These are phyloP conservation scores for Triplophysa bombifrons DNA, from an alignment of 2,797 vertebrate genomes.

Conservation along the genomic window DNA sequence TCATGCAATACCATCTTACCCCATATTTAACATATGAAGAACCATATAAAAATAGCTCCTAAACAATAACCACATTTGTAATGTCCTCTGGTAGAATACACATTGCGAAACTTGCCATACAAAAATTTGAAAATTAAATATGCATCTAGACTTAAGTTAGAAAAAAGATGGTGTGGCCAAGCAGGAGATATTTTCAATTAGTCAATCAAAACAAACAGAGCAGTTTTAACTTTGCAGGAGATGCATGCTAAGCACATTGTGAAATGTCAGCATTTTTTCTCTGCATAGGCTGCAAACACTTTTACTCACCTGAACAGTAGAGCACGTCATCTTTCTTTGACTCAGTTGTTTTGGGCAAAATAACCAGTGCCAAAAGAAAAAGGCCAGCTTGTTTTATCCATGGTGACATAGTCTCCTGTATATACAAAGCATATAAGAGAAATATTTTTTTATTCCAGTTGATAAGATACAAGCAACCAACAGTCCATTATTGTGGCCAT, in stretches of 20 bases:
- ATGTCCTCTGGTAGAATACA: background rate
- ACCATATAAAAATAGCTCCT: no score
- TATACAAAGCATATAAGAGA: conserved; percentile 22
- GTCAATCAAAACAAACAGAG: background rate
- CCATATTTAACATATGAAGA: no score
- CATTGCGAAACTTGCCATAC: background rate
- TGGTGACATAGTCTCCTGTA: conserved; percentile 63
- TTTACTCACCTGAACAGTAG: conserved; percentile 75
- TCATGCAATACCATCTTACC: no score
- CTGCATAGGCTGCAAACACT: background rate
- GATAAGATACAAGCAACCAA: background rate
- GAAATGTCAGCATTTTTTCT: background rate
- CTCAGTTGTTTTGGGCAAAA: conserved; percentile 54
- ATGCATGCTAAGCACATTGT: background rate
- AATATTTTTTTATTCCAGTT: background rate
- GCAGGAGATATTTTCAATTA: background rate
- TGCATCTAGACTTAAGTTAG: background rate
- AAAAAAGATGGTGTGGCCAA: background rate
- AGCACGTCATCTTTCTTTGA: conserved; percentile 68
- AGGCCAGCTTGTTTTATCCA: conserved; percentile 60
- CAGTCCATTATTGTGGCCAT: background rate
- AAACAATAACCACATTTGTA: background rate
- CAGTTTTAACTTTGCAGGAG: background rate
- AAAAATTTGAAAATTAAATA: background rate
- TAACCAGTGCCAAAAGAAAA: conserved; percentile 54